These are phyloP conservation scores for Nibea coibor DNA, from an alignment of 2,113 vertebrate species.

Conservation along the genomic window DNA sequence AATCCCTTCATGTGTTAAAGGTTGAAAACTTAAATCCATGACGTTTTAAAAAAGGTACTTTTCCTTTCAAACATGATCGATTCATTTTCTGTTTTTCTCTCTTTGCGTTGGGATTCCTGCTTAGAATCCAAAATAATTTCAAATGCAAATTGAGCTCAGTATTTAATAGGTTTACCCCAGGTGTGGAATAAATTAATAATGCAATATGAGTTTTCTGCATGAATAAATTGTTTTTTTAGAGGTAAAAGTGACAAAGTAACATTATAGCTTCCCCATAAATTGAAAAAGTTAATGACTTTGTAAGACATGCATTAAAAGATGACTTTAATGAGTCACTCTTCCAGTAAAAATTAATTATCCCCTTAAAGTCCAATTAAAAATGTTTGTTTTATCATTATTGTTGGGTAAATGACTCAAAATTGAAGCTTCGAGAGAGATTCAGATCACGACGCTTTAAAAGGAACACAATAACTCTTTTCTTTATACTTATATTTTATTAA, in stretches of 20 bases:
- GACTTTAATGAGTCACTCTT: background rate
- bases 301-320: background rate
- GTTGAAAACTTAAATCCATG: background rate
- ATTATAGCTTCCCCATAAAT: background rate
- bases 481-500: conserved; percentile 80
- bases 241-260: background rate
- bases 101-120: background rate
- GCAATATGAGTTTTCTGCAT: background rate
- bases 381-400: background rate
- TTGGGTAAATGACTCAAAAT: background rate
- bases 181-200: background rate
- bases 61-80: background rate
- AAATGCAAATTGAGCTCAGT: background rate
- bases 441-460: background rate
- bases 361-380: background rate
- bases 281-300: too few relatives aligned
- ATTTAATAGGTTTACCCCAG: background rate
- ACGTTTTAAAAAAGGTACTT: background rate
- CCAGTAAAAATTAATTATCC: background rate
- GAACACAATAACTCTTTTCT: conserved; percentile 34
- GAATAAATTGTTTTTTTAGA: background rate
- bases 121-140: background rate
- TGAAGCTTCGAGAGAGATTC: background rate
- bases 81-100: background rate
- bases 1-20: background rate